Evolutionary conservation across 2,113 vertebrate species (phyloP).

Genomic region (Cathartes aura): DNA sequence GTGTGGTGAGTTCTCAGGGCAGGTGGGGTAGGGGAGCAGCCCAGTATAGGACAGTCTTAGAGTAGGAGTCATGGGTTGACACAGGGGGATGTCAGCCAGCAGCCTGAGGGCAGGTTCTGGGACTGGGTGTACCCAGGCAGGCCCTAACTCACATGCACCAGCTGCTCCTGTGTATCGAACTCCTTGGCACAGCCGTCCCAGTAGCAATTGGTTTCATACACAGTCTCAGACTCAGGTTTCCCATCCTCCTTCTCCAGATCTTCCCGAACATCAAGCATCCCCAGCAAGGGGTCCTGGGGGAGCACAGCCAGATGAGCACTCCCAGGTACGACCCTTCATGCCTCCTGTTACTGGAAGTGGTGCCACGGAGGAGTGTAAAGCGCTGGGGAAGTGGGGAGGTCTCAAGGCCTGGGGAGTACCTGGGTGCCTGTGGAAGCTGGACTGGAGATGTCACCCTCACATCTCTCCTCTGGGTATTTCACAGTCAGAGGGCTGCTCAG

Average conservation of each 20-base stretch:
- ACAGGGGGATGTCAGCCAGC: not conserved
- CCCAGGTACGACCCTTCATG: rapidly evolving
- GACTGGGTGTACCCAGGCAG: not conserved
- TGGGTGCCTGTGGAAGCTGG: conserved; percentile 93
- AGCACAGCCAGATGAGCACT: not conserved
- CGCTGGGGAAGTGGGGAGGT: rapidly evolving
- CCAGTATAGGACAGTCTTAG: not conserved
- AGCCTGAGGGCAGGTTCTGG: not conserved
- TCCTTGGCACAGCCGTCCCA: conserved; percentile 96
- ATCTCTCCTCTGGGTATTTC: conserved; percentile 88
- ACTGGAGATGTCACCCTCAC: conserved; percentile 92
- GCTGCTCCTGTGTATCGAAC: conserved; percentile 95
- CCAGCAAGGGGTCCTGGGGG: conserved; percentile 88
- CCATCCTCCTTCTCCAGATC: conserved; percentile 94
- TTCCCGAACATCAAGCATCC: conserved; percentile 89
- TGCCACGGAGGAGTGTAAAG: not conserved
- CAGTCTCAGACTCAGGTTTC: conserved; percentile 87
- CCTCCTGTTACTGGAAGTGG: rapidly evolving
- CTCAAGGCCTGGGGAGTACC: conserved; percentile 69
- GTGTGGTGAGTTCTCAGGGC: rapidly evolving
- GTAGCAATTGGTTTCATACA: conserved; percentile 96
- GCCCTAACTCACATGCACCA: conserved; percentile 88
- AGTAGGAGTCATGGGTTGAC: not conserved
- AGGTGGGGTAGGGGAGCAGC: not conserved
- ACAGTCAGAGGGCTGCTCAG: conserved; percentile 78